A percentile compares a stretch with the other conserved stretches of the same genome.
phyloP scores from a whole-genome alignment of 2,797 vertebrate species.

The Sphenopsis melanotis region DNA sequence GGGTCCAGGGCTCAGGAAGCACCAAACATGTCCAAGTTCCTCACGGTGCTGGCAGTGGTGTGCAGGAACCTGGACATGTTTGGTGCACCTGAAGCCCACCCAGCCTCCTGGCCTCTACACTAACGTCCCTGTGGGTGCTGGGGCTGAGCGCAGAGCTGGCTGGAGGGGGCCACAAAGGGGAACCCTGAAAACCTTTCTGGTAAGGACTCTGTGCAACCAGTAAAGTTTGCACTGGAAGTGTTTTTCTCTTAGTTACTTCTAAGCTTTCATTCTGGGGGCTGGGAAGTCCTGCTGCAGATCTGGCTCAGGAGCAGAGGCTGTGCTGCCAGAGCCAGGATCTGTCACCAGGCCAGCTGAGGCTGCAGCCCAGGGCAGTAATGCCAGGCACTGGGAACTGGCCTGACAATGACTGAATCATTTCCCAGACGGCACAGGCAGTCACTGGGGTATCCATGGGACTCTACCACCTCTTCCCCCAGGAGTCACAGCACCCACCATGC shows the following conservation, averaged over 20 bases:
- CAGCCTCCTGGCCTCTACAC: neutral
- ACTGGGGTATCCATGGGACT: rapidly evolving
- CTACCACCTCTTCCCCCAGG: neutral
- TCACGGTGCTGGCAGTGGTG: neutral
- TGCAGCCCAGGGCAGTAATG: neutral
- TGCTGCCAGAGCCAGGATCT: neutral
- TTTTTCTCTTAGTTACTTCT: neutral
- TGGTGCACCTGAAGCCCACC: neutral
- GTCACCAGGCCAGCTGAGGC: neutral
- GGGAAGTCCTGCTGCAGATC: rapidly evolving
- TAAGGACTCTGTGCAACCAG: neutral
- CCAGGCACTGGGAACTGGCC: neutral
- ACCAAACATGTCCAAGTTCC: neutral
- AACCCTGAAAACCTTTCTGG: neutral
- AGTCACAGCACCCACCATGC: neutral
- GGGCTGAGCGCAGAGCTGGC: neutral
- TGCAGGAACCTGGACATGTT: neutral
- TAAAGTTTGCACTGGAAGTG: neutral
- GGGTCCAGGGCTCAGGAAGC: neutral
- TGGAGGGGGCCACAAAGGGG: neutral
- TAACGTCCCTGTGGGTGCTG: rapidly evolving
- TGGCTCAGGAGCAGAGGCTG: neutral
- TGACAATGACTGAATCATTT: neutral
- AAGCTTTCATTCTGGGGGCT: neutral
- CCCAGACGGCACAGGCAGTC: neutral